Percentiles rank a stretch among this genome's conserved stretches.
These are phyloP conservation scores for Oscheius myriophilus DNA, from an alignment of 2,888 invertebrate species.

Conservation along the genomic window DNA sequence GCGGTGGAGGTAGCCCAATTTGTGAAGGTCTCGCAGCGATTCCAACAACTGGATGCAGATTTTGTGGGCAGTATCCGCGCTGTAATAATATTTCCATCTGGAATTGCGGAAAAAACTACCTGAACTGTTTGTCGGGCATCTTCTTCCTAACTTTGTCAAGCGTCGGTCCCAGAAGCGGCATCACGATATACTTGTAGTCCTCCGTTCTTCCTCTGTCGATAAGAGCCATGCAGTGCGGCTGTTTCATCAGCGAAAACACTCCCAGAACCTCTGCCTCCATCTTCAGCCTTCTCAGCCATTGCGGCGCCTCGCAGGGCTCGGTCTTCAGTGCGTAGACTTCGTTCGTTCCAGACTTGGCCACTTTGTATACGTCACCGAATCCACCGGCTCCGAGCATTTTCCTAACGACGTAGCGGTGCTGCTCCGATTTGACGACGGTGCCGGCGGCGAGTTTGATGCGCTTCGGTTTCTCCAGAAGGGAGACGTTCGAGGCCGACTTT, in stretches of 20 bases:
- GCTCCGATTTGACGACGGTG: no score
- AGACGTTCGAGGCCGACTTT: background rate
- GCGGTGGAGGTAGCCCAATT: constrained; percentile 10
- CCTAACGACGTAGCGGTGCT: background rate
- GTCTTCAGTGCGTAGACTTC: constrained; percentile 17
- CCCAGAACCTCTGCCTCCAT: constrained; percentile 10
- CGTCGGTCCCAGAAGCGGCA: constrained; percentile 46
- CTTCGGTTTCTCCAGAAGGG: background rate
- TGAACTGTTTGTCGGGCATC: constrained; percentile 5
- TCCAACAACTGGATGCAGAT: constrained; percentile 19
- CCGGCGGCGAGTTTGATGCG: background rate
- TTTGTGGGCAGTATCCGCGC: constrained; percentile 5
- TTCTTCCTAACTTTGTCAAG: constrained; percentile 42
- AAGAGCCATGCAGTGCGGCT: constrained; percentile 9
- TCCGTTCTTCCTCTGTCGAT: constrained; percentile 8
- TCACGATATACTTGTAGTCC: constrained; percentile 39
- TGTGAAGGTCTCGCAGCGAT: constrained; percentile 10
- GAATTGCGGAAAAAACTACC: background rate
- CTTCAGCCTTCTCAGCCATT: constrained; percentile 14
- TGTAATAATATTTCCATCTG: background rate
- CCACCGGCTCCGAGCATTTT: constrained; percentile 6
- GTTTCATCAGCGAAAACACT: background rate
- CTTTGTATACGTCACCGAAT: constrained; percentile 20
- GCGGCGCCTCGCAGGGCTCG: background rate
- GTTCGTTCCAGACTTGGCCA: constrained; percentile 1